Evolutionary conservation across 1,140 invertebrate species (phyloP), one percentile per base, ranked within the genome.

Genomic region (Elymnias hypermnestra): DNA sequence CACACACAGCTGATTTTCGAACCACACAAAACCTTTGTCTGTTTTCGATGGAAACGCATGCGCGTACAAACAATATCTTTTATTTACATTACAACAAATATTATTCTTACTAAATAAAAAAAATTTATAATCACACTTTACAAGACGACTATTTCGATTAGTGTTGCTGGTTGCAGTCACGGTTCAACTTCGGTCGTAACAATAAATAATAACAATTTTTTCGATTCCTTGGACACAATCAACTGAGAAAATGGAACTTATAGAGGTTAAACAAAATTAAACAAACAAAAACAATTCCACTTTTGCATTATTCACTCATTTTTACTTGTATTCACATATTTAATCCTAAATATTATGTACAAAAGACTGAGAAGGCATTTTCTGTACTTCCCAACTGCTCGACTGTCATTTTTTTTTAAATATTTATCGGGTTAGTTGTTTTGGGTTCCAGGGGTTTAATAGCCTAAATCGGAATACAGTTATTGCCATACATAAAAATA

Each of bases 21-120:
- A 77, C 63, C 72, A 87, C 76, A 87, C 81, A 83, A 87, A 87
- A 88, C 86, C 86, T 88, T 87, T 88, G 86, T 87, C 83, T 86
- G 81, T 86, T 86, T 82, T 83, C 68, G 60, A 78, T 71, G 69
- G 58, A 72, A 76, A 77, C 85, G 83, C 83, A 86, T 86, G 85
- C 83, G 83, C 83, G 78, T 64, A 56, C 70, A 70, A 77, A 74
- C 63, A 76, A 79, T 81, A 81, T 82, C 81, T 83, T 77, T 79
- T 86, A 86, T 84, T 84, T 86, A 86, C 78, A 82, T 81, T 81
- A 82, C 68, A 79, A 69, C 68, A 71, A 76, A 72, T 77, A 57
- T 52, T 64, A 64, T 54, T 65, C 28, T 59, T 57, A 49, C 53
- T 57, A 50, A 48, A 67, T 51, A 25, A 60, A 53, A n/a, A 48